Percentiles rank a stretch among this genome's conserved stretches.
Conservation (phyloP, 2,797 vertebrate species). For the Syngnathus acus region DNA sequence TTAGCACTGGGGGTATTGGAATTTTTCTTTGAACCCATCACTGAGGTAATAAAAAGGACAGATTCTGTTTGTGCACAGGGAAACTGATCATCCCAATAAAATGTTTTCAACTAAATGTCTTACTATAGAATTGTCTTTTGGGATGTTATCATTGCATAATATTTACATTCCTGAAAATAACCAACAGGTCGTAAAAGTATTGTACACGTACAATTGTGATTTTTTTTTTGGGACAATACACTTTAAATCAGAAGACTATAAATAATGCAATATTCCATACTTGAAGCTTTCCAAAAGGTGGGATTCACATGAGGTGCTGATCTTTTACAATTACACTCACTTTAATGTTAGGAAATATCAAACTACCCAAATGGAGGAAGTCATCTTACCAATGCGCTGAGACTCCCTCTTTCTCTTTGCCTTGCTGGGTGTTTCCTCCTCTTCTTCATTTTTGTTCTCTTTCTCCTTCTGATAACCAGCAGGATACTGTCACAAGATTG, state of each 20-base stretch:
- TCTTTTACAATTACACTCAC: neutral
- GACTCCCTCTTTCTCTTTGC: slow-evolving; percentile 79
- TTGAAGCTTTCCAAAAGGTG: no score
- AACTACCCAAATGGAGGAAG: neutral
- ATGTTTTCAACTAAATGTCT: no score
- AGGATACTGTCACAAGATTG: slow-evolving; percentile 74
- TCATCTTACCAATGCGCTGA: slow-evolving; percentile 57
- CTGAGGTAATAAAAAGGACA: neutral
- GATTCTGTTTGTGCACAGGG: neutral
- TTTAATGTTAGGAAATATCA: neutral
- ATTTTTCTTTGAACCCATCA: neutral
- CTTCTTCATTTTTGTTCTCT: slow-evolving; percentile 75
- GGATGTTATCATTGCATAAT: no score
- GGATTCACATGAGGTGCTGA: no score
- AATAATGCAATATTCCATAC: no score
- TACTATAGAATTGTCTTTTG: no score
- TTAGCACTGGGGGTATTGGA: neutral
- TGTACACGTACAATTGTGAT: no score
- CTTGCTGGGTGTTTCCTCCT: slow-evolving; percentile 70
- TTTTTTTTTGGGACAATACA: no score
- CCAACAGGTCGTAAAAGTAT: no score
- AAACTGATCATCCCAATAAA: neutral
- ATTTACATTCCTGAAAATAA: no score
- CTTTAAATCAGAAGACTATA: no score
- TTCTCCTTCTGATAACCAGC: slow-evolving; percentile 93